These are phyloP conservation scores for Rhagonycha lutea DNA, from an alignment of 2,888 invertebrate genomes.

Conservation along the genomic window DNA sequence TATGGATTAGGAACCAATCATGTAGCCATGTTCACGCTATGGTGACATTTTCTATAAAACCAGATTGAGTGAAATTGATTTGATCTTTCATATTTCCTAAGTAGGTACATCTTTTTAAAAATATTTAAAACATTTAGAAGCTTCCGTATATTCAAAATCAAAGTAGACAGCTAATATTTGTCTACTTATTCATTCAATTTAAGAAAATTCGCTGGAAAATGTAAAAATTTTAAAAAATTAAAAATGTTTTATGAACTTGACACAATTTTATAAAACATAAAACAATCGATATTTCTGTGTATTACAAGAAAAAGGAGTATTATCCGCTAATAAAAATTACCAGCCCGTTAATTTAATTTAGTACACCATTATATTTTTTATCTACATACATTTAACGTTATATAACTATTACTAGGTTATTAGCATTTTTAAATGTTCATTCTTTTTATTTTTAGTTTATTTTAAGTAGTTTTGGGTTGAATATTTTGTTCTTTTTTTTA, in stretches of 20 bases:
- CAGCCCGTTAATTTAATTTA: neutral
- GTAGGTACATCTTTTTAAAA: neutral
- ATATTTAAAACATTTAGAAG: neutral
- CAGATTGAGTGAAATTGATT: slow-evolving; percentile 24
- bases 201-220: neutral
- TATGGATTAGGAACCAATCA: slow-evolving; percentile 29
- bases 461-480: no score
- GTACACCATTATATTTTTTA: no score
- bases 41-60: slow-evolving; percentile 24
- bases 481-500: no score
- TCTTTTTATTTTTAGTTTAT: no score
- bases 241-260: neutral
- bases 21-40: slow-evolving; percentile 24
- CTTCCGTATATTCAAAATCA: neutral
- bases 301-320: neutral
- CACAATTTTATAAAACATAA: neutral
- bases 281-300: neutral
- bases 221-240: neutral
- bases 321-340: neutral
- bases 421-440: no score
- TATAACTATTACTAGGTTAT: no score
- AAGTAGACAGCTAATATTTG: neutral
- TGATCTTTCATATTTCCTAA: neutral
- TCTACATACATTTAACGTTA: no score
- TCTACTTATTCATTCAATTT: neutral